Evolutionary conservation across 2,113 vertebrate genomes (phyloP), one percentile per base, ranked within the genome.

Genomic region (Grammomys dolichurus): DNA sequence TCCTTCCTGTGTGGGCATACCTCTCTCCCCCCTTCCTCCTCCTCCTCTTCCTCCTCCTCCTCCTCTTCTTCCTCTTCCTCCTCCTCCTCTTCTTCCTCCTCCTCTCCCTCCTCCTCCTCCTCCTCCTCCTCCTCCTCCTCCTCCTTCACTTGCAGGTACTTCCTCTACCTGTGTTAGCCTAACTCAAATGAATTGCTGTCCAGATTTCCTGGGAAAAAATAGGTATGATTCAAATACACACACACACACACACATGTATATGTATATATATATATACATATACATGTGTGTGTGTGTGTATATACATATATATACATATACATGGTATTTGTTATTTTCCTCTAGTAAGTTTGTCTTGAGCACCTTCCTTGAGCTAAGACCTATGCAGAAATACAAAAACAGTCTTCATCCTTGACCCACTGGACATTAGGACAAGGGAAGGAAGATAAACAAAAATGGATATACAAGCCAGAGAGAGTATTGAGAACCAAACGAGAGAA

Each of bases 181-280:
- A 48, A 87, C 58, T 33, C 81, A 82, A 70, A 82, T 89, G 40
- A 75, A 56, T 56, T 70, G 2, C 16, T 90, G 54, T 65, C 33
- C 36, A 36, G 65, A 70, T 82, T 94, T 87, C 43, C 43, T 82
- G 17, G 31, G 17, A 85, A 78, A 75, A 40, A 76, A 36, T 54
- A 78, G 36, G 13, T 94, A 8, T 94, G 54, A 69, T 22, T 93
- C 88, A 80, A 67, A 72, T 75, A 78, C 46, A 48, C 4, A 48
- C 46, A 48, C 46, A 48, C 46, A 48, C 46, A 48, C 46, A 48
- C 46, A 48, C 46, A 48, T 40, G 40, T 40, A 40, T 40, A 40
- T 40, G 40, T 40, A 40, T 51, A 51, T 51, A 51, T 51, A 51
- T 51, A 48, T 48, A 48, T 48, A 48, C 4, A 48, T 48, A 48